Evolutionary conservation across 2,888 invertebrate genomes (phyloP), one percentile per base, ranked within the genome.

Genomic region (Drosophila greeni): DNA sequence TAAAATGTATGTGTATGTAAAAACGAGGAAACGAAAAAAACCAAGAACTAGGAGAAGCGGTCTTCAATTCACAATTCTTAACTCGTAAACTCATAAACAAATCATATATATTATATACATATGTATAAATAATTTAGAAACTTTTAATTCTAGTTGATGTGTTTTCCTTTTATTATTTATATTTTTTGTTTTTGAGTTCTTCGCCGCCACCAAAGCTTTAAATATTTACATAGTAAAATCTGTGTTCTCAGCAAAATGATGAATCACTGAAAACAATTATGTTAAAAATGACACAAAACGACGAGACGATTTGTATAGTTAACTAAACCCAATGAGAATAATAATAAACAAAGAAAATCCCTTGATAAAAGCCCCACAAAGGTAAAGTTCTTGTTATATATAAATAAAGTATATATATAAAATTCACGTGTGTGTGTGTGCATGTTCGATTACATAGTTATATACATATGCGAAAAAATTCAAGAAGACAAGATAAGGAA

Each of bases 171-270:
- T 24, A 42, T 24, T 26, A 43, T 18, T 45, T 29, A 31, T 31
- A 31, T 31, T 1, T 56, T 51, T 24, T 20, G 64, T 61, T 54
- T 48, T 47, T 40, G 45, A 61, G 52, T 73, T 58, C 69, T 72
- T 84, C 69, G 83, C 84, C 83, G 83, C 84, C 84, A 82, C 77
- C 75, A 81, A 81, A 81, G 81, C 81, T 81, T 81, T 81, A 81
- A 84, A 81, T 73, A 84, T 75, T 73, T 81, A 82, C 73, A 73
- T 73, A 73, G 81, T 75, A 81, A 77, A 81, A 77, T 77, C 75
- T 80, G 79, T 80, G 74, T 82, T 82, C 81, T 80, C 83, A 75
- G 72, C 75, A 79, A 77, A 72, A 68, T 66, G 51, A 42, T 64
- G 69, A 70, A 69, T 51, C 58, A 70, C 68, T 37, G 53, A 52